Evolutionary conservation across 2,113 vertebrate genomes (phyloP).

Genomic region (Platysteira castanea): DNA sequence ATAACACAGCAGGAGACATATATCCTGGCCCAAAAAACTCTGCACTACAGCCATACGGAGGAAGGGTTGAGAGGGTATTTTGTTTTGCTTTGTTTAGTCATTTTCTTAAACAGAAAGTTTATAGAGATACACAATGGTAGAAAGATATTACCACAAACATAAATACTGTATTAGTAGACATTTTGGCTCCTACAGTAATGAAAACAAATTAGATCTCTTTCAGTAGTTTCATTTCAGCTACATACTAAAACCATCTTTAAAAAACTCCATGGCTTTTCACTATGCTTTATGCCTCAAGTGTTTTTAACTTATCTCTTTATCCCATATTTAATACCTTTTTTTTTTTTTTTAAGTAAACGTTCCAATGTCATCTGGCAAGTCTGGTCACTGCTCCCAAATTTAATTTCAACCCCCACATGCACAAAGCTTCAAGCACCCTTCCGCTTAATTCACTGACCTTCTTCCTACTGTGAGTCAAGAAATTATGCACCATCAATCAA

Average conservation of each 20-base stretch:
- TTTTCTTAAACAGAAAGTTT: conserved; percentile 36
- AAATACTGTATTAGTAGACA: conserved; percentile 40
- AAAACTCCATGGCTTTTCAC: background rate
- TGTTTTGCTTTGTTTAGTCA: background rate
- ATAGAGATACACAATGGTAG: background rate
- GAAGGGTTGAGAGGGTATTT: background rate
- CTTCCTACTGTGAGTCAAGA: background rate
- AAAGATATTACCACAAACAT: conserved; percentile 21
- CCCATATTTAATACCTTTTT: background rate
- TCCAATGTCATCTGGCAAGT: background rate
- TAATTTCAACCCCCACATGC: background rate
- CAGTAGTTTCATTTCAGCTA: background rate
- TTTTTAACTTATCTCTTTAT: background rate
- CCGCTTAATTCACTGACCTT: background rate
- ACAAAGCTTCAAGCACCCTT: background rate
- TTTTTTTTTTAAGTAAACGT: background rate
- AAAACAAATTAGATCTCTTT: conserved; percentile 28
- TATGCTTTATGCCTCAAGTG: background rate
- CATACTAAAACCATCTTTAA: background rate
- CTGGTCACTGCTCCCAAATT: background rate
- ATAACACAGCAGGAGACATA: background rate
- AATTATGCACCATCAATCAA: background rate
- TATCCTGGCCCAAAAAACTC: background rate
- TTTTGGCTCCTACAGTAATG: conserved; percentile 1
- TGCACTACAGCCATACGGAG: background rate